Conservation (phyloP, 2,888 invertebrate species). For the Diplolepis rosae region DNA sequence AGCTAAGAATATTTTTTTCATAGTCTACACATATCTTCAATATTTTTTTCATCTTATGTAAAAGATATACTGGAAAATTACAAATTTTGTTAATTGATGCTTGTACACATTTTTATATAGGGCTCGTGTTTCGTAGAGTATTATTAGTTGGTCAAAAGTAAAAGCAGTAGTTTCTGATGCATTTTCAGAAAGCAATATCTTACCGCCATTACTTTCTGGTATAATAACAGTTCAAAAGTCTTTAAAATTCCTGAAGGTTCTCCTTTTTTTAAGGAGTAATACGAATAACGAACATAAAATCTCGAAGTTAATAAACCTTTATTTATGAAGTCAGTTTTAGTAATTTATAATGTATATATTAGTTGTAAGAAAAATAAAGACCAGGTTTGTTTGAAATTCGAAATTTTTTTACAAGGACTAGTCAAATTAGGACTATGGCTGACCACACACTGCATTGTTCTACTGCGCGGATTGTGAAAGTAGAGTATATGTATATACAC, state of each 20-base stretch:
- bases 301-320: neutral
- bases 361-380: neutral
- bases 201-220: neutral
- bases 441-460: constrained; percentile 21
- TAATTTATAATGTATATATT: too few relatives aligned
- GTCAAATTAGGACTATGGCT: neutral
- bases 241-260: neutral
- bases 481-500: too few relatives aligned
- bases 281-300: neutral
- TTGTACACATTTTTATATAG: neutral
- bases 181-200: neutral
- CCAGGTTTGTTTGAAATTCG: neutral
- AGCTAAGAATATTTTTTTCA: too few relatives aligned
- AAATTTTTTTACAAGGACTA: neutral
- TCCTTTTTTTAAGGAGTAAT: neutral
- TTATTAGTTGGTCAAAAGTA: neutral
- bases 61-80: neutral
- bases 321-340: neutral
- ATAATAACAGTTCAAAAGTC: neutral
- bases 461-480: neutral
- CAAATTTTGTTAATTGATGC: neutral
- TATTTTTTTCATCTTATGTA: neutral
- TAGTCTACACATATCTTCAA: too few relatives aligned
- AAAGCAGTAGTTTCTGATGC: neutral
- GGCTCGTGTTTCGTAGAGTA: neutral